phyloP scores from a whole-genome alignment of 37 sponge, comb jelly and placozoan genomes.

The Cladorhizidae sp. region DNA sequence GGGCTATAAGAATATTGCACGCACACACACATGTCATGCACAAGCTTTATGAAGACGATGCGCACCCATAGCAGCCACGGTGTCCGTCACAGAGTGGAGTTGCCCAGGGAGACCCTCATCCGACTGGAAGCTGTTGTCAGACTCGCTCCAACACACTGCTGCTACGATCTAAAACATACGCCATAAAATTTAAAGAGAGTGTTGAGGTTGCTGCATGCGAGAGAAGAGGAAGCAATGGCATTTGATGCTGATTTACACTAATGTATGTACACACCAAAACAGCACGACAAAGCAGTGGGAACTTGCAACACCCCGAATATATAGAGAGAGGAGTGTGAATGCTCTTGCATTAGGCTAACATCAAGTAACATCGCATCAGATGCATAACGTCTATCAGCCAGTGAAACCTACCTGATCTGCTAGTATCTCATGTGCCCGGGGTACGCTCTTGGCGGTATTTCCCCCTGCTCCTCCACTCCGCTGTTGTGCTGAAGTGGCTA shows the following conservation, averaged over 20 bases:
- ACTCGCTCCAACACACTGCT: conserved; percentile 7
- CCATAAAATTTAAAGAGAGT: background rate
- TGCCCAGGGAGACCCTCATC: background rate
- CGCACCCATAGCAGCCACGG: conserved; percentile 53
- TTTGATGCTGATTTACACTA: too few species aligned
- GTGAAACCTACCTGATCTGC: conserved; percentile 38
- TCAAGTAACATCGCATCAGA: too few species aligned
- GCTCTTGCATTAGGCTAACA: too few species aligned
- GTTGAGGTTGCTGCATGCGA: background rate
- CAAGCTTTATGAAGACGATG: background rate
- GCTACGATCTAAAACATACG: conserved; percentile 34
- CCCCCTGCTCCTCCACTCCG: background rate
- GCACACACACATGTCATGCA: background rate
- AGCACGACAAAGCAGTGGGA: too few species aligned
- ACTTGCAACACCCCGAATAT: too few species aligned
- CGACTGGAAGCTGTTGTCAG: background rate
- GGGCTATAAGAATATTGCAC: too few species aligned
- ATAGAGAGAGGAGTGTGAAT: too few species aligned
- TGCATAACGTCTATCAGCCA: background rate
- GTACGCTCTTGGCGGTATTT: background rate
- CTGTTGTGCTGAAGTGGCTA: too few species aligned
- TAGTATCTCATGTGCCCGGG: conserved; percentile 35
- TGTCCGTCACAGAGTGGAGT: conserved; percentile 41
- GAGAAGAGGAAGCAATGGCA: too few species aligned
- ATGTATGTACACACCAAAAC: too few species aligned